Evolutionary conservation across 2,888 invertebrate species (phyloP).

Genomic region (Frankliniella fusca): DNA sequence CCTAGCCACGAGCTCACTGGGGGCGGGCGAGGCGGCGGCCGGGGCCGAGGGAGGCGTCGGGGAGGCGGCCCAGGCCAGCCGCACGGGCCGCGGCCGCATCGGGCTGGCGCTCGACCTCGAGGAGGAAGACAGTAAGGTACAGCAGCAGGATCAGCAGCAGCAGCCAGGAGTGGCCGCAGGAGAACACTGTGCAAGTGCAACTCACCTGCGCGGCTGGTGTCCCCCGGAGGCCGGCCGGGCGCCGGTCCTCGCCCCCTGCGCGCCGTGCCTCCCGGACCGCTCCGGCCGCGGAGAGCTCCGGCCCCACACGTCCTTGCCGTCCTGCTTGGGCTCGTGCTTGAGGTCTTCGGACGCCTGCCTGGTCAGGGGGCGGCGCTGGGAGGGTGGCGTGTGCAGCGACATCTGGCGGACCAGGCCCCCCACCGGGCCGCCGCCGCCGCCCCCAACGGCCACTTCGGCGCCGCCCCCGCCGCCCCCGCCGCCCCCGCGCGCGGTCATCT

Average conservation of each 20-base stretch:
- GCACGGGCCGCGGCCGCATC: slow-evolving; percentile 7
- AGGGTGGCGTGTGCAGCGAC: slow-evolving; percentile 15
- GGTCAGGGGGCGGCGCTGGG: not conserved
- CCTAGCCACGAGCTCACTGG: not conserved
- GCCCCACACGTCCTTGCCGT: not conserved
- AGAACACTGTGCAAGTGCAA: not conserved
- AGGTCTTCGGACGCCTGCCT: slow-evolving; percentile 9
- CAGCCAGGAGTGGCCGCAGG: too few species aligned
- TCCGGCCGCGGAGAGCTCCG: not conserved
- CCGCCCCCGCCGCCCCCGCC: not conserved
- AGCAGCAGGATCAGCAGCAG: not conserved
- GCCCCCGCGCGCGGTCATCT: not conserved
- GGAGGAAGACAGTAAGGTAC: not conserved
- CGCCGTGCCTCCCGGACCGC: not conserved
- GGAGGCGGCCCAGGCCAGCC: not conserved
- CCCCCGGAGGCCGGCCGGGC: not conserved
- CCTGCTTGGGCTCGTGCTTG: not conserved
- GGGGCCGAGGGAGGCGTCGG: not conserved
- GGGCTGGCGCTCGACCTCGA: slow-evolving; percentile 6
- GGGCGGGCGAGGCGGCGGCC: not conserved
- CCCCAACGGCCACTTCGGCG: not conserved
- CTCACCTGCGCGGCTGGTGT: not conserved
- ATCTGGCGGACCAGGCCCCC: slow-evolving; percentile 6
- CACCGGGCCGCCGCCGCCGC: not conserved
- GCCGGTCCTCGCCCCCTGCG: not conserved